Conservation (phyloP, 2,888 invertebrate genomes). For the Gasteruption jaculator region DNA sequence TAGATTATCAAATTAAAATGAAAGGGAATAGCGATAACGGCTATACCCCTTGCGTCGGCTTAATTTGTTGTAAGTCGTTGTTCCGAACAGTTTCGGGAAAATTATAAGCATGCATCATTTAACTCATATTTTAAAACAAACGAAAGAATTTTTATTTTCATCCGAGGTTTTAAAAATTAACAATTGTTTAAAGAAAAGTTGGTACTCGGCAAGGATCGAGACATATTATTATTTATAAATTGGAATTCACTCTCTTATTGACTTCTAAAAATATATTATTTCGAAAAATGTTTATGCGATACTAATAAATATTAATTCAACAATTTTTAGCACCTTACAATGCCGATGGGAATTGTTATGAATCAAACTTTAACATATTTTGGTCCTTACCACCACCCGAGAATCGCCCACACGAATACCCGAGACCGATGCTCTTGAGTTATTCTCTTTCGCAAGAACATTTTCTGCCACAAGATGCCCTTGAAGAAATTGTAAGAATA, state of each 20-base stretch:
- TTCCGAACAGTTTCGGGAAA: no score
- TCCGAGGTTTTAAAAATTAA: no score
- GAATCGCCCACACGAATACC: slow-evolving; percentile 86
- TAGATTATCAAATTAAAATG: slow-evolving; percentile 94
- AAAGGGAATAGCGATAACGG: slow-evolving; percentile 85
- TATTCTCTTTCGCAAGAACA: slow-evolving; percentile 81
- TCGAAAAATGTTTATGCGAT: not conserved
- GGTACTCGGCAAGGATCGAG: no score
- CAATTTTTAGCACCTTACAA: slow-evolving; percentile 70
- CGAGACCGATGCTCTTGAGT: slow-evolving; percentile 85
- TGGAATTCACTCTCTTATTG: no score
- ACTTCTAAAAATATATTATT: slow-evolving; percentile 29
- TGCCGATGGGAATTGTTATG: slow-evolving; percentile 72
- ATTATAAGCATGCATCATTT: no score
- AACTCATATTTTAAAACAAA: no score
- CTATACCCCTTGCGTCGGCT: slow-evolving; percentile 89
- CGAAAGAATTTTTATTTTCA: no score
- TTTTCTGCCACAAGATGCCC: slow-evolving; percentile 73
- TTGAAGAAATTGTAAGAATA: slow-evolving; percentile 69
- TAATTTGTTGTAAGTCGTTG: slow-evolving; percentile 79
- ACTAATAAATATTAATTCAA: slow-evolving; percentile 11
- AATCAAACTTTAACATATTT: slow-evolving; percentile 80
- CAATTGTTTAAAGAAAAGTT: no score
- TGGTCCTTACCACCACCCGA: slow-evolving; percentile 97
- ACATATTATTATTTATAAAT: no score